Evolutionary conservation across 2,888 invertebrate genomes (phyloP), one percentile per base, ranked within the genome.

Genomic region (Mylabris sibirica): DNA sequence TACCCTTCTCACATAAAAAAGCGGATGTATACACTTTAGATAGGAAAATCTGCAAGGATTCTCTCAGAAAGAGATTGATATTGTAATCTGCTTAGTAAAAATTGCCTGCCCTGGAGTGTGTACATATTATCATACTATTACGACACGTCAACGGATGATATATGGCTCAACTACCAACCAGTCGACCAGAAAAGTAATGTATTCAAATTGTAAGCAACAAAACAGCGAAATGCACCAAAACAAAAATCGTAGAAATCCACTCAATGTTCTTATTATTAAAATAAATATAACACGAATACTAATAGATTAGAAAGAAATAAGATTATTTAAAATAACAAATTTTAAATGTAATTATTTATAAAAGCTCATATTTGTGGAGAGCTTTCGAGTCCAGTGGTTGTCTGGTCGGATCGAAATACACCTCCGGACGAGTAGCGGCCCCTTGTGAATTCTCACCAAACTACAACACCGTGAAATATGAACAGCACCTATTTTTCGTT

Each of bases 101-200:
- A 85, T 84, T 84, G 84, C 82, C 82, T 79, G 81, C 81, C 82
- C 81, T 79, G 76, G 81, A 82, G 83, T 84, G 82, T 84, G 85
- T 85, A 85, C 85, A 85, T 83, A 85, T 85, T 85, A 85, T 85
- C 85, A 85, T 85, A 85, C 84, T 84, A 85, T 85, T 85, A 85
- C 82, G 84, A 83, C 81, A 82, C 82, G 85, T 85, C 85, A 85
- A 77, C 81, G 82, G 79, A 84, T 85, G 85, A 85, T 85, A 80
- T 85, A 85, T 84, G 83, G 80, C 78, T 78, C 80, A 79, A 81
- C 79, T 80, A 80, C 80, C 75, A 78, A 75, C 78, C 81, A 84
- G 81, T 81, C 80, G 84, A 79, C 84, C 84, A 83, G 82, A 79
- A 79, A 81, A 82, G 78, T 81, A 79, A 77, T 82, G 74, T 73